Evolutionary conservation across 2,888 invertebrate genomes (phyloP).

Genomic region (Himalopsyche anomala): DNA sequence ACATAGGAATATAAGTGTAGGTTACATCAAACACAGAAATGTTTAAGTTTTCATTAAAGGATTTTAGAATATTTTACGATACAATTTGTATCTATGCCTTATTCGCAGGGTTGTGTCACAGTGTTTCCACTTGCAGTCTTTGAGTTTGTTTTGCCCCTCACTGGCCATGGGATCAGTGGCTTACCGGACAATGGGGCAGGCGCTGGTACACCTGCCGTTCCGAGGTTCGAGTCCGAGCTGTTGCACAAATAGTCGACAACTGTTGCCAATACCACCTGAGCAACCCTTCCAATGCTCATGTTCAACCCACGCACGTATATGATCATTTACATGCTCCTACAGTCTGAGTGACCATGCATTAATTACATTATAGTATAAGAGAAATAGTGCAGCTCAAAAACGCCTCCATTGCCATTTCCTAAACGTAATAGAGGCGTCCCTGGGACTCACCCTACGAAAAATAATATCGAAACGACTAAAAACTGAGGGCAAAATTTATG

Average conservation of each 20-base stretch:
- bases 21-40: constrained; percentile 57
- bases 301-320: constrained; percentile 11
- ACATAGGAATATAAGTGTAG: constrained; percentile 36
- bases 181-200: constrained; percentile 44
- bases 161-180: constrained; percentile 45
- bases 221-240: constrained; percentile 60
- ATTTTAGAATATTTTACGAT: constrained; percentile 61
- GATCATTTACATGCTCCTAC: not conserved
- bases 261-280: constrained; percentile 44
- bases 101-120: constrained; percentile 55
- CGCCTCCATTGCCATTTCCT: constrained; percentile 8
- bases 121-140: constrained; percentile 62
- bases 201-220: constrained; percentile 63
- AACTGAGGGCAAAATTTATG: not conserved
- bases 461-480: constrained; percentile 20
- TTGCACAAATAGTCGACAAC: constrained; percentile 47
- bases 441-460: constrained; percentile 25
- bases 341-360: constrained; percentile 31
- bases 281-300: constrained; percentile 60
- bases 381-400: constrained; percentile 18
- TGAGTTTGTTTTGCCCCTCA: constrained; percentile 45
- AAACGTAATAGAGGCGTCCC: constrained; percentile 26
- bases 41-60: constrained; percentile 56
- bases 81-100: constrained; percentile 49
- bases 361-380: constrained; percentile 16